Evolutionary conservation across 1,140 invertebrate species (phyloP), one percentile per base, ranked within the genome.

Genomic region (Alviniconcha marisindica): DNA sequence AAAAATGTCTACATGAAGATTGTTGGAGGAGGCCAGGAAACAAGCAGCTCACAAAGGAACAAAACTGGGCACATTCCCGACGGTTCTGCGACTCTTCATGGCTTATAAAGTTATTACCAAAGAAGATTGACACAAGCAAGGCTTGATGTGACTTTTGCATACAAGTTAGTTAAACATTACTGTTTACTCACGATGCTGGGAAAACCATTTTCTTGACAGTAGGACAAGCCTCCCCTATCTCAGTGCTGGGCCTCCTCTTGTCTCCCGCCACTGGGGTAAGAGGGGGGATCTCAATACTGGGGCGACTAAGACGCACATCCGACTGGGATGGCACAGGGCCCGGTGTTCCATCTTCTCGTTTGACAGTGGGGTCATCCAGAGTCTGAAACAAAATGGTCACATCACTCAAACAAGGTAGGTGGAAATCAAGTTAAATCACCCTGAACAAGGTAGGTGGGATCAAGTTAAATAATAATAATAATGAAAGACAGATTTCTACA

Each of bases 281-380:
- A 24, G 87, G 86, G 14, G 88, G 87, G 31, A 90, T 88, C 36
- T 91, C 91, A 69, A 86, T 87, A 77, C 91, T 92, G 0, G 87
- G 86, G n/a, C 90, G 87, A 76, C 82, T 87, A 0, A 91, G 51
- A 33, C 90, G 77, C 18, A 88, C 84, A 79, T 91, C 91, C 5
- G 63, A 18, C 56, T 81, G 2, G 87, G 90, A 14, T 69, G 51
- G 74, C 40, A 76, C 18, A 24, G 44, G 44, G 51, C 44, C 76
- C 15, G 93, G 74, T 91, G 93, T 88, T 90, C 91, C 69, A 93
- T 93, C 86, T 93, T 95, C 83, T 48, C 90, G 90, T 73, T 96
- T 96, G 80, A 93, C 85, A 98, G 99, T 93, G 0, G 97, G 97
- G 94, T 98, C 97, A 24, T 40, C 69, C 33, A 71, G 44, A 18